phyloP scores from a whole-genome alignment of 2,888 invertebrate genomes.

The Amiota communis region DNA sequence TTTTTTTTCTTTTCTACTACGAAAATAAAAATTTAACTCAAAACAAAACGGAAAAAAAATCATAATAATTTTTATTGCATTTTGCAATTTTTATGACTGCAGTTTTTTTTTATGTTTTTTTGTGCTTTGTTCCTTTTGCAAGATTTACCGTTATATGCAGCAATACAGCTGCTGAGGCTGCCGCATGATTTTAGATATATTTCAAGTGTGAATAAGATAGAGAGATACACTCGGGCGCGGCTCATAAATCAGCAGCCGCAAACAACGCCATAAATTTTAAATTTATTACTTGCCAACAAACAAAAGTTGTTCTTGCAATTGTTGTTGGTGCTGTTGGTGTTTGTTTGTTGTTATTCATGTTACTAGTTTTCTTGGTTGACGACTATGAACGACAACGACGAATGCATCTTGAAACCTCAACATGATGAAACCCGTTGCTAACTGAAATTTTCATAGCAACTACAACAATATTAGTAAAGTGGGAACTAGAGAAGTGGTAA shows the following conservation, averaged over 20 bases:
- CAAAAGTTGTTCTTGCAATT: constrained; percentile 29
- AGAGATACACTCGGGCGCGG: background rate
- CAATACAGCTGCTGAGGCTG: background rate
- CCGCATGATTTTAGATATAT: background rate
- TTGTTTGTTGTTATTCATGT: constrained; percentile 6
- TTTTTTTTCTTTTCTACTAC: constrained; percentile 20
- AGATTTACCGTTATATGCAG: background rate
- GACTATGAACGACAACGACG: too few relatives aligned
- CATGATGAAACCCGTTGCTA: background rate
- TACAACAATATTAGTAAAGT: background rate
- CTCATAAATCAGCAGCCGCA: constrained; percentile 16
- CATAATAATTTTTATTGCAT: background rate
- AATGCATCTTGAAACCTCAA: too few relatives aligned
- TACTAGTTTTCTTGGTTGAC: too few relatives aligned
- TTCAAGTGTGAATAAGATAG: background rate
- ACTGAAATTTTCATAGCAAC: background rate
- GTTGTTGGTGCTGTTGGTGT: constrained; percentile 20
- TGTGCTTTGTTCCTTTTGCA: constrained; percentile 6
- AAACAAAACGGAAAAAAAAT: constrained; percentile 24
- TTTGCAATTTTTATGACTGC: constrained; percentile 15
- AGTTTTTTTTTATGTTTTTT: constrained; percentile 11
- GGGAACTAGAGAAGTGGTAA: too few relatives aligned
- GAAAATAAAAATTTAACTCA: constrained; percentile 41
- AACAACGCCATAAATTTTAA: constrained; percentile 26
- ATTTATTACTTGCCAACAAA: constrained; percentile 30